These are phyloP conservation scores for Drosophila recens DNA, from an alignment of 2,888 invertebrate genomes.

Conservation along the genomic window DNA sequence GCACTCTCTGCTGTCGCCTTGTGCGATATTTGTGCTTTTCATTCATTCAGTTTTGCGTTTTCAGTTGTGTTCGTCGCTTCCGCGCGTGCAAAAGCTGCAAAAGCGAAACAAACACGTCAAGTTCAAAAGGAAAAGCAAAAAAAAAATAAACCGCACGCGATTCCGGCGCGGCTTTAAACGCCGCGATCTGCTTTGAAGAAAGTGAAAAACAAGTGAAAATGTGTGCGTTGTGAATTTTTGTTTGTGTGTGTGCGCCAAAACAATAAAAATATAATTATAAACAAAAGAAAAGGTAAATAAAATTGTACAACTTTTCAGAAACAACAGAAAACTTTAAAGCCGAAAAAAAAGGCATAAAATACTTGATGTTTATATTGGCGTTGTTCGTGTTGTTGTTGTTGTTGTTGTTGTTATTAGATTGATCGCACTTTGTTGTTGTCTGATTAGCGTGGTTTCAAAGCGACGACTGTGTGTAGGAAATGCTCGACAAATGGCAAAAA, in stretches of 20 bases:
- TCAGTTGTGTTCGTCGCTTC: conserved; percentile 76
- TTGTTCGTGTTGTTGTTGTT: conserved; percentile 20
- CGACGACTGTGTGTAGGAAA: conserved; percentile 47
- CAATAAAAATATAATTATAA: conserved; percentile 13
- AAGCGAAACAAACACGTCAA: conserved; percentile 1
- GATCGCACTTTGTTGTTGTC: conserved; percentile 37
- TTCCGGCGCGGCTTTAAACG: conserved; percentile 45
- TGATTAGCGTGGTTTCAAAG: conserved; percentile 13
- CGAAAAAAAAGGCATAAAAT: conserved; percentile 50
- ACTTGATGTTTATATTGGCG: conserved; percentile 39
- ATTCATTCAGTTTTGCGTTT: conserved; percentile 75
- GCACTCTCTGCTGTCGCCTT: conserved; percentile 18
- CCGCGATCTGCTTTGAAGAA: conserved; percentile 42
- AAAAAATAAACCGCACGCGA: conserved; percentile 46
- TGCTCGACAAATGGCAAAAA: conserved; percentile 46
- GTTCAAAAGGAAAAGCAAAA: conserved; percentile 13
- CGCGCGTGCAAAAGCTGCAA: conserved; percentile 74
- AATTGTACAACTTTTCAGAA: conserved; percentile 15
- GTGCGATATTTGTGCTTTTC: conserved; percentile 65
- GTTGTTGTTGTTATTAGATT: conserved; percentile 42
- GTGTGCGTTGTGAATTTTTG: conserved; percentile 21
- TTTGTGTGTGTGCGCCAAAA: conserved; percentile 14
- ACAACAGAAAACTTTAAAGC: conserved; percentile 5
- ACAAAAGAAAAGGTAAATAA: conserved; percentile 42
- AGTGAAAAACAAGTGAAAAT: conserved; percentile 29